Evolutionary conservation across 2,113 vertebrate genomes (phyloP), one percentile per base, ranked within the genome.

Genomic region (Erpornis zantholeuca): DNA sequence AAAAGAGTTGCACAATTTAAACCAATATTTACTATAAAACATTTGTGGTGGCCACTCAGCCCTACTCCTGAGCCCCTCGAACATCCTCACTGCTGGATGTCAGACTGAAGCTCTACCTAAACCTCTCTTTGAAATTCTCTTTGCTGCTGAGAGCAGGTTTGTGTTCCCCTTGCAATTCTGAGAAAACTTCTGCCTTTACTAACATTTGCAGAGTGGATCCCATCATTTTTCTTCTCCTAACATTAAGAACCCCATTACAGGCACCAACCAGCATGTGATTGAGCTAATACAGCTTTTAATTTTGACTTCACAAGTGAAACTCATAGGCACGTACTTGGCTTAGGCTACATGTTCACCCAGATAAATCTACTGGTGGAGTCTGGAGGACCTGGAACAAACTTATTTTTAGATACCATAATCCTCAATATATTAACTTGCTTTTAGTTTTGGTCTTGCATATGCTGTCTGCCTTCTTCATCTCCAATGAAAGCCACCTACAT

Each of bases 21-120:
- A 82, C 72, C 80, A 97, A 94, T 97, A 92, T 97, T 97, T 96
- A 82, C 88, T 69, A 83, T 85, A 78, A 82, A 95, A 88, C 19
- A 12, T 95, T 93, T 69, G 69, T 35, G 65, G 44, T 82, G 69
- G 80, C 73, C 92, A 79, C 72, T 68, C 80, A 78, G 52, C 42
- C 36, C n/a, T 28, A 13, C 35, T 83, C 70, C 33, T 6, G 40
- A 60, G 53, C 59, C 76, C n/a, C 22, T 71, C 10, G 35, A 36
- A 89, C 0, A 4, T 33, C 72, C 79, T 85, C 65, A 7, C 19
- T 15, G 1, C 28, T 60, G 69, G 36, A 49, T 28, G 68, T 54
- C 13, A 49, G 2, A 3, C 5, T 69, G 72, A 49, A 65, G 85
- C 21, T 77, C 61, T 35, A 16, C 77, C 52, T 47, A 29, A 40